These are phyloP conservation scores for Todiramphus saurophagus DNA, from an alignment of 2,113 vertebrate genomes.

Conservation along the genomic window DNA sequence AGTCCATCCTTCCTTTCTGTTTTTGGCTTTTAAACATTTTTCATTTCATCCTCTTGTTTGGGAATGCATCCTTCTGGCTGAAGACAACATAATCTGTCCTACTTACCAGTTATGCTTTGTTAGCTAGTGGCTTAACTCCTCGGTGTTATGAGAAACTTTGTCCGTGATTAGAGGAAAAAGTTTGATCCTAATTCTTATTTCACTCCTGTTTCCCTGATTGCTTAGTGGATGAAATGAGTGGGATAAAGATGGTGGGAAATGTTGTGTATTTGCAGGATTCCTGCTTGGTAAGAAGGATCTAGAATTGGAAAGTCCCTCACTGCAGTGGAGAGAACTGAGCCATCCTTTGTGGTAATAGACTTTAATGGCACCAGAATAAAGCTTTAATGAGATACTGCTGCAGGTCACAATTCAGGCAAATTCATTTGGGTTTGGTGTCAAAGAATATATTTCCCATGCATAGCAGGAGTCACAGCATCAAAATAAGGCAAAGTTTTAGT, in stretches of 20 bases:
- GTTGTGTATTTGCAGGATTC: background rate
- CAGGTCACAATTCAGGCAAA: background rate
- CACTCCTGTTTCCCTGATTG: background rate
- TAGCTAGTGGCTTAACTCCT: background rate
- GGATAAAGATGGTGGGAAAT: background rate
- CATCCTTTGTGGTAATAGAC: background rate
- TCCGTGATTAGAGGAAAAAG: rapidly evolving
- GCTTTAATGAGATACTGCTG: background rate
- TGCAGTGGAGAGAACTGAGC: background rate
- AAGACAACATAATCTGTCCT: background rate
- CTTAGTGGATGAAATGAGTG: background rate
- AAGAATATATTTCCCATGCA: background rate
- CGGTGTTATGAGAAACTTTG: background rate
- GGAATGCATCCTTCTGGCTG: background rate
- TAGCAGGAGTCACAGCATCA: background rate
- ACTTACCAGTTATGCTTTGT: background rate
- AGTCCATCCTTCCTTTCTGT: background rate
- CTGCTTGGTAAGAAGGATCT: background rate
- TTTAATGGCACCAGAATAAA: background rate
- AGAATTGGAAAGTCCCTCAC: background rate
- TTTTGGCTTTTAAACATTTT: background rate
- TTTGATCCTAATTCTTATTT: background rate
- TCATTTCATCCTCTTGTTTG: background rate
- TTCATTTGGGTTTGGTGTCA: background rate
- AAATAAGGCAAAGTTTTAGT: background rate